Base-by-base conservation (phyloP, 2,113 vertebrate species). In the Gallinago media region DNA sequence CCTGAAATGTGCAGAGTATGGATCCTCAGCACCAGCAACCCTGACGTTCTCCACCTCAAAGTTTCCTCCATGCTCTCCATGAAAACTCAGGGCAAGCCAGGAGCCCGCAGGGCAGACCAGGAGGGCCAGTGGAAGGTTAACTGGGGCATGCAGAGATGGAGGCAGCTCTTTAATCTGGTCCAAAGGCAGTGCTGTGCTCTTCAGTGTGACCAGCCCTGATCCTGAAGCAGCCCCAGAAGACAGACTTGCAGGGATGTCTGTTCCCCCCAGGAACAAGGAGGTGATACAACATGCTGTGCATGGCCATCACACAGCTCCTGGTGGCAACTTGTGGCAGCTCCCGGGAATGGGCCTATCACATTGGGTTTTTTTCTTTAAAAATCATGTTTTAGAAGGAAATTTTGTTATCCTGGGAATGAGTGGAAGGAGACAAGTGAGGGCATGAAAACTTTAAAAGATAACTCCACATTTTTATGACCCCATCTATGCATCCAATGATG, bases 1-100 rank as follows among this genome's bases (percentile, higher is more conserved):
- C 25, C 61, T 50, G 42, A 94, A 63, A 82, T 0, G 0, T 32
- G 12, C 20, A 8, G 58, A 32, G 8, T 22, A 19, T 47, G 21
- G 58, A 58, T 62, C 46, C 46, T 80, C 71, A 92, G 67, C n/a
- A 83, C 15, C 54, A 90, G 4, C 46, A 46, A 11, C 46, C 20
- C 46, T 46, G 7, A 54, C 52, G 25, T 17, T 67, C 50, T 74
- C 70, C 44, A 74, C 3, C n/a, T 38, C 32, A 25, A 34, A 85
- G 56, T 38, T 67, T 77, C 26, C 32, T 74, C 47, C 20, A 8
- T 2, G 15, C 25, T 74, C 50, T 75, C 15, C 20, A 23, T 74
- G 59, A 29, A 59, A 83, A 50, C 9, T 19, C 17, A 20, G 16
- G 20, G 21, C 44, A 56, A 85, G 36, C 40, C 54, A 26, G 54